A percentile compares a stretch with the other conserved stretches of the same genome.
Evolutionary conservation across 2,888 invertebrate genomes (phyloP).

Genomic region (Cepaea hortensis): DNA sequence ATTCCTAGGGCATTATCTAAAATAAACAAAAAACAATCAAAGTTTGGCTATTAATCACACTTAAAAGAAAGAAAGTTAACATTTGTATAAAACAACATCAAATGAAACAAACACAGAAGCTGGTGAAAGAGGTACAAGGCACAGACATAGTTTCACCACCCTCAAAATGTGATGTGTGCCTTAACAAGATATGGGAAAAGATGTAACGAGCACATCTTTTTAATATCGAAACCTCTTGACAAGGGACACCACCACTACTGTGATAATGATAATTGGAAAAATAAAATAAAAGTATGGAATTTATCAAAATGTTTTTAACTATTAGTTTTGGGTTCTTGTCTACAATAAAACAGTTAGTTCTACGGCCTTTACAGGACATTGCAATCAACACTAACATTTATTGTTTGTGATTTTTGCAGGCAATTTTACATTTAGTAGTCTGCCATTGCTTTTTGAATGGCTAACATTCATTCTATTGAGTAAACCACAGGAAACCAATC

Average conservation of each 20-base stretch:
- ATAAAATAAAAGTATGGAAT: not conserved
- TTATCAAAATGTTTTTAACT: not conserved
- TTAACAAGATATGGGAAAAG: constrained; percentile 11
- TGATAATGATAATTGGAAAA: not conserved
- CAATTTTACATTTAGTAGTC: too few species aligned
- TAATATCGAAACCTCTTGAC: constrained; percentile 17
- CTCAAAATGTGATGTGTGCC: constrained; percentile 42
- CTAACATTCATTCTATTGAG: too few species aligned
- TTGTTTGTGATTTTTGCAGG: too few species aligned
- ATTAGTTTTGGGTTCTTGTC: not conserved
- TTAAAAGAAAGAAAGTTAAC: not conserved
- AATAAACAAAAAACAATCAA: not conserved
- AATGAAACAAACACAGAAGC: not conserved
- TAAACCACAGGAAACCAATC: too few species aligned
- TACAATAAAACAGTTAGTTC: too few species aligned
- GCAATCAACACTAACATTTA: too few species aligned
- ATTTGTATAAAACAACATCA: not conserved
- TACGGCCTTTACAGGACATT: not conserved
- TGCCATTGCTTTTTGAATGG: too few species aligned
- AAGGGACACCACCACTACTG: constrained; percentile 40
- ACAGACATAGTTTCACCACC: constrained; percentile 41
- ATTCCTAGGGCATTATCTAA: not conserved
- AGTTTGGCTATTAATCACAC: not conserved
- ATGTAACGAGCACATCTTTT: not conserved
- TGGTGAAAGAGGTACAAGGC: not conserved